Base-by-base conservation (phyloP, 2,113 vertebrate species). In the Leucoraja erinaceus region DNA sequence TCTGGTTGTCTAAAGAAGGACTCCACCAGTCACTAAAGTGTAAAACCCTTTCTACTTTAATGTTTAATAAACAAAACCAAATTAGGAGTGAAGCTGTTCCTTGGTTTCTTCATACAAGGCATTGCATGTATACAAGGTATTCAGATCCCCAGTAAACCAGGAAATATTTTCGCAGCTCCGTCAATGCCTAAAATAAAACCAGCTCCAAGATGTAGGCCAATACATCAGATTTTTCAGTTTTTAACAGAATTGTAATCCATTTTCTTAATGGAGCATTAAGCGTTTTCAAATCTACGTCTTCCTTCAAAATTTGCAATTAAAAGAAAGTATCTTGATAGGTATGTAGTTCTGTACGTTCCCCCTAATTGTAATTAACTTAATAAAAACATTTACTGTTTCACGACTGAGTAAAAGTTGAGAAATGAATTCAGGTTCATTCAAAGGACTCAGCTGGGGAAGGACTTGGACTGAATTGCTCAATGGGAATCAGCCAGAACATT, bases 41-140 rank as follows among this genome's bases (percentile, higher is more conserved):
- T n/a, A 16, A 88, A 88, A 31, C 14, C 61, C 12, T 31, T 63
- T 4, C 59, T 33, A 7, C 16, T 31, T 63, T 7, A 63, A 7
- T 8, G n/a, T 88, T 88, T 61, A 63, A 88, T 31, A 88, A 88
- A 63, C 83, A 66, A 86, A 88, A 31, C 28, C n/a, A 61, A 31
- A 66, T 88, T 88, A 63, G 59, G 56, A 63, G 59, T 88, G 83
- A 31, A 63, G 6, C 59, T 88, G 59, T 63, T 63, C 59, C n/a
- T 16, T 63, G 59, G 59, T 14, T 63, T 86, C 83, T 86, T 61
- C 59, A 61, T 84, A 59, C 54, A 84, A 84, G 25, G 25, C 63
- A 61, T 18, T 31, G 6, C 4, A 63, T 63, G 70, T 72, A 72
- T 22, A 72, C 18, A 20, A 16, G 18, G 18, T 72, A 72, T 63